Conservation (phyloP, 1,140 invertebrate species). For the Chrysoperla carnea region DNA sequence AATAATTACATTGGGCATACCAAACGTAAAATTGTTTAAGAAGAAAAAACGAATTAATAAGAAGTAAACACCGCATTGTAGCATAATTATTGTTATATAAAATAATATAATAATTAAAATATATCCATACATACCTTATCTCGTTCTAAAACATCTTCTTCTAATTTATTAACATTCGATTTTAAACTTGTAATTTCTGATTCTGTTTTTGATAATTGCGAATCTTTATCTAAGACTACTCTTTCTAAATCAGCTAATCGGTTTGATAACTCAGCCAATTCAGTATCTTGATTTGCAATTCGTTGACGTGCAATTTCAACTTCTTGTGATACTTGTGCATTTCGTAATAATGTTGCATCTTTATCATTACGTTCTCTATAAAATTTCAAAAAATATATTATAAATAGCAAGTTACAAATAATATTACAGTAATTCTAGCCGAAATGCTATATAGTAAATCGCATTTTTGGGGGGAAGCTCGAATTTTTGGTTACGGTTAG, state of each 20-base stretch:
- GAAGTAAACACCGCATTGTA: too few relatives aligned
- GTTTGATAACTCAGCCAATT: slow-evolving; percentile 31
- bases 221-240: slow-evolving; percentile 26
- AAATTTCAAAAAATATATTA: slow-evolving; percentile 9
- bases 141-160: slow-evolving; percentile 61
- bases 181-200: slow-evolving; percentile 33
- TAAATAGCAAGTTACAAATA: not conserved
- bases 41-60: too few relatives aligned
- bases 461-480: too few relatives aligned
- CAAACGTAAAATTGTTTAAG: too few relatives aligned
- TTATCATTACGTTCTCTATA: slow-evolving; percentile 49
- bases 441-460: too few relatives aligned
- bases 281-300: slow-evolving; percentile 39
- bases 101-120: too few relatives aligned
- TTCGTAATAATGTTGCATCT: slow-evolving; percentile 54
- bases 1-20: too few relatives aligned
- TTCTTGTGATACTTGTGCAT: slow-evolving; percentile 69
- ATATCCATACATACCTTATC: slow-evolving; percentile 37
- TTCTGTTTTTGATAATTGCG: slow-evolving; percentile 26
- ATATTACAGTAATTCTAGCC: too few relatives aligned
- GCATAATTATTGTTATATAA: too few relatives aligned
- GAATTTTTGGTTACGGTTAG: slow-evolving; percentile 16
- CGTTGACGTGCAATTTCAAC: slow-evolving; percentile 54
- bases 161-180: slow-evolving; percentile 41
- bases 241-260: slow-evolving; percentile 28